Conservation (phyloP, 2,888 invertebrate species). For the Bombylius major region DNA sequence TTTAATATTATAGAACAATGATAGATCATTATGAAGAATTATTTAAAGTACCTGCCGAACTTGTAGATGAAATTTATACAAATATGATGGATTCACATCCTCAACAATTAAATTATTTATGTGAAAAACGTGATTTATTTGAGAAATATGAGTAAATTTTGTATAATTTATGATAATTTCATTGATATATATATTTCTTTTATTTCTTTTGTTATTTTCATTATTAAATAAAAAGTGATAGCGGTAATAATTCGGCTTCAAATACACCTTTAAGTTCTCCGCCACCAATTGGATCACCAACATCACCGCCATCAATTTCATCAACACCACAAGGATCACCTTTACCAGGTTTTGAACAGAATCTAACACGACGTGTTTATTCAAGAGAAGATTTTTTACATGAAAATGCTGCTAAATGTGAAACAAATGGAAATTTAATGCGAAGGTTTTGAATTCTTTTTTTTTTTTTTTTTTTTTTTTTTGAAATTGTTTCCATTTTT, state of each 20-base stretch:
- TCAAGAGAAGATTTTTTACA: constrained; percentile 65
- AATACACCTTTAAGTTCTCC: constrained; percentile 16
- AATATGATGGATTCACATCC: constrained; percentile 78
- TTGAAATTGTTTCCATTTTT: neutral
- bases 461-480: constrained; percentile 1
- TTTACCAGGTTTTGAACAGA: neutral
- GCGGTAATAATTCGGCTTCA: constrained; percentile 15
- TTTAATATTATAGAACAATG: constrained; percentile 38
- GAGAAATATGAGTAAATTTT: constrained; percentile 16
- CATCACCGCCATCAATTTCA: neutral
- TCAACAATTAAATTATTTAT: constrained; percentile 58
- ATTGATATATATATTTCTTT: neutral
- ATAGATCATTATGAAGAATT: constrained; percentile 61
- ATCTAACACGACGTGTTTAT: constrained; percentile 37
- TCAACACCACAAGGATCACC: constrained; percentile 2
- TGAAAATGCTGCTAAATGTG: constrained; percentile 55
- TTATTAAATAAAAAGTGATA: constrained; percentile 12
- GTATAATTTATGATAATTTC: neutral
- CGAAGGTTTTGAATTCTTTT: constrained; percentile 8
- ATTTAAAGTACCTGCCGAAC: constrained; percentile 63
- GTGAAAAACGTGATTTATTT: constrained; percentile 25
- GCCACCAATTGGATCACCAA: constrained; percentile 5
- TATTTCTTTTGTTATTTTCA: neutral
- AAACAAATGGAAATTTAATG: constrained; percentile 22
- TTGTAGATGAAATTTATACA: constrained; percentile 75